A percentile compares a stretch with the other conserved stretches of the same genome.
Evolutionary conservation across 2,113 vertebrate genomes (phyloP).

Genomic region (Tamias sibiricus): DNA sequence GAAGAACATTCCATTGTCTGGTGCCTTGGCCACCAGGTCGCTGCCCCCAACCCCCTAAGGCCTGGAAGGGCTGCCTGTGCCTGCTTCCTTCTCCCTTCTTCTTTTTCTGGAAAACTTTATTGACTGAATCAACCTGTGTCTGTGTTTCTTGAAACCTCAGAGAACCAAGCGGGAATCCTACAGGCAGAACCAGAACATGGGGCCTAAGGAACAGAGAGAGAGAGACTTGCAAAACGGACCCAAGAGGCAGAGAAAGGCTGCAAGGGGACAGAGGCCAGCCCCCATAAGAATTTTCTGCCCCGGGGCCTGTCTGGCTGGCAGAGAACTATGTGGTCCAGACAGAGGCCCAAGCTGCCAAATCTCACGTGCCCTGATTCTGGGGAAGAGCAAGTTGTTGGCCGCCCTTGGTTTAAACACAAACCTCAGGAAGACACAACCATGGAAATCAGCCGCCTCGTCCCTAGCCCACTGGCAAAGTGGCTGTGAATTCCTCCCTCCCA

Average conservation of each 20-base stretch:
- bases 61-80: too few relatives aligned
- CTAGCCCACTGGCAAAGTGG: conserved; percentile 47
- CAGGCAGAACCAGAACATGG: not conserved
- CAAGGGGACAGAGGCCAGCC: fast-evolving
- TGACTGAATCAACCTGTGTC: not conserved
- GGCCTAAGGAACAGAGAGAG: not conserved
- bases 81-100: too few relatives aligned
- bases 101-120: not conserved
- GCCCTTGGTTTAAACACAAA: not conserved
- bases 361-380: not conserved
- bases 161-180: not conserved
- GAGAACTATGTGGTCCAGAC: fast-evolving
- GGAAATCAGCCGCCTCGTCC: not conserved
- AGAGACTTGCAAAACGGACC: not conserved
- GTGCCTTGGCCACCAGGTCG: not conserved
- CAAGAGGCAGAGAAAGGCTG: not conserved
- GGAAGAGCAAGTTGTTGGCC: fast-evolving
- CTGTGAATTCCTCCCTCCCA: conserved; percentile 33
- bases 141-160: not conserved
- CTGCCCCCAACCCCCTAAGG: too few relatives aligned
- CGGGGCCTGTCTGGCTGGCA: not conserved
- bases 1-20: fast-evolving
- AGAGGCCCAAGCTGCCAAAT: fast-evolving
- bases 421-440: not conserved
- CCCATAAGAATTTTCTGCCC: fast-evolving